phyloP scores from a whole-genome alignment of 2,797 vertebrate species.

The Neomorphus geoffroyi region DNA sequence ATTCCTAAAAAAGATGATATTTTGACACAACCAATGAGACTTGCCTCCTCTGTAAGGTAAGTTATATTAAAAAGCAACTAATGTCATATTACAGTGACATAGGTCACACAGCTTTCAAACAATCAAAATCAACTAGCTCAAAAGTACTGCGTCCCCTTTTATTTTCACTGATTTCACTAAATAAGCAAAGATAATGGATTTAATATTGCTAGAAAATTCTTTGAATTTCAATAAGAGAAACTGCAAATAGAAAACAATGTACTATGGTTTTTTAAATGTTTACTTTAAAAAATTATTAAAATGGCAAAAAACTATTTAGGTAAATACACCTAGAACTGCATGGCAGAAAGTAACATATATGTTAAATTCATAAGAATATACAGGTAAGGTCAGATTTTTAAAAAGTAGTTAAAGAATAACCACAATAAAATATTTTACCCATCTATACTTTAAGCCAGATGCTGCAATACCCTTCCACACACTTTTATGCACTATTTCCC shows the following conservation, averaged over 20 bases:
- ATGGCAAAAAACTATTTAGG: not conserved
- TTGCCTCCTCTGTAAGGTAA: constrained; percentile 18
- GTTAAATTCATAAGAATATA: not conserved
- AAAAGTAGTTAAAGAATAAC: not conserved
- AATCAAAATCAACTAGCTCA: not conserved
- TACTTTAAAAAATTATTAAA: not conserved
- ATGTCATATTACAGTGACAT: not conserved
- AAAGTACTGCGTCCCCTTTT: not conserved
- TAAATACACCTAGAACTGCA: not conserved
- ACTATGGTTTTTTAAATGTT: not conserved
- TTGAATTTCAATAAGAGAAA: not conserved
- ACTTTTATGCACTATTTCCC: not conserved
- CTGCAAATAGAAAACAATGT: not conserved
- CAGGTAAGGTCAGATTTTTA: accelerated
- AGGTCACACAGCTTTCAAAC: not conserved
- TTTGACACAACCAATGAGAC: constrained; percentile 30
- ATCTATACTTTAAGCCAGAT: not conserved
- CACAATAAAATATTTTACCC: not conserved
- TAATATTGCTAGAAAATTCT: not conserved
- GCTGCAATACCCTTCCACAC: not conserved
- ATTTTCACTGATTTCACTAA: not conserved
- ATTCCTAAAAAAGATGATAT: constrained; percentile 76
- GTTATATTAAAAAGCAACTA: not conserved
- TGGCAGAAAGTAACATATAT: accelerated
- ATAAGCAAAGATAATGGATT: not conserved